phyloP scores from a whole-genome alignment of 2,797 vertebrate species.

The Tokudaia muenninki region DNA sequence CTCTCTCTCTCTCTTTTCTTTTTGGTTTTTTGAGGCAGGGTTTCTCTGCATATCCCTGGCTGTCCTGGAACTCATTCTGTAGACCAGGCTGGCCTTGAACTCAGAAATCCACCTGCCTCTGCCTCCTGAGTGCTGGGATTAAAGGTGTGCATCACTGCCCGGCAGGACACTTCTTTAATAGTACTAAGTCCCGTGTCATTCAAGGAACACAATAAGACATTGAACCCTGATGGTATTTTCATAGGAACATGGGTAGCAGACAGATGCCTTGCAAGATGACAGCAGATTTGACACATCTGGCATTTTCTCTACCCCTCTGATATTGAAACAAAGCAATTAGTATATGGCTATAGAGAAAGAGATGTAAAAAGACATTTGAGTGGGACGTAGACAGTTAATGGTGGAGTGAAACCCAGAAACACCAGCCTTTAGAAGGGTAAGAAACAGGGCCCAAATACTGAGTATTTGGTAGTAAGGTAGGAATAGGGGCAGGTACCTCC shows the following conservation, averaged over 20 bases:
- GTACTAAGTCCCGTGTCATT: background rate
- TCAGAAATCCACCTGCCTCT: too few relatives aligned
- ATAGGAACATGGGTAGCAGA: background rate
- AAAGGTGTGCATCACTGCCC: too few relatives aligned
- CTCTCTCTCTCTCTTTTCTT: too few relatives aligned
- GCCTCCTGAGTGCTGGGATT: too few relatives aligned
- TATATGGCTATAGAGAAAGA: background rate
- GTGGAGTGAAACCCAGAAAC: background rate
- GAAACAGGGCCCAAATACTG: background rate
- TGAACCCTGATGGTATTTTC: background rate
- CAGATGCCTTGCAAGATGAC: background rate
- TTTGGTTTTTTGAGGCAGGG: too few relatives aligned
- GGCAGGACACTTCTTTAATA: background rate
- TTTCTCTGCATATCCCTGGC: too few relatives aligned
- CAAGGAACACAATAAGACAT: constrained; percentile 19
- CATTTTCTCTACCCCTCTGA: background rate
- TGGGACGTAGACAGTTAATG: background rate
- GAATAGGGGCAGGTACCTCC: background rate
- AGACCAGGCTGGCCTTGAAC: too few relatives aligned
- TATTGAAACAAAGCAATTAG: background rate
- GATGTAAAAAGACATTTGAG: background rate
- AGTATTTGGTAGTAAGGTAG: background rate
- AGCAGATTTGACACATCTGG: background rate
- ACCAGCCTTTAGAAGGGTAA: background rate
- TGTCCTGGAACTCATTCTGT: too few relatives aligned